Percentiles rank a stretch among this genome's conserved stretches.
phyloP scores from a whole-genome alignment of 2,888 invertebrate species.

The Apeira syringaria region DNA sequence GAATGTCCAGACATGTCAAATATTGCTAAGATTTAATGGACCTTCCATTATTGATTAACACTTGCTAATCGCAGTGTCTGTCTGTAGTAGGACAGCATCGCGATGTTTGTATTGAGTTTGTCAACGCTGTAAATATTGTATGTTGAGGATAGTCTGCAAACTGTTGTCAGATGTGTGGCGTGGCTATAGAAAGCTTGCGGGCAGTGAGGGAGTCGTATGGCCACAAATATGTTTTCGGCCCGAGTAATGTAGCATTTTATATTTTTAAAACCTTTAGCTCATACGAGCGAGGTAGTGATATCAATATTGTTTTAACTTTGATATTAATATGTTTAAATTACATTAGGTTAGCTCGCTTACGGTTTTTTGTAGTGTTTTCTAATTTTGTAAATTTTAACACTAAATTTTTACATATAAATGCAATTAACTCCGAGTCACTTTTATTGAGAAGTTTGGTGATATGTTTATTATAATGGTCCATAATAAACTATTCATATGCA shows the following conservation, averaged over 20 bases:
- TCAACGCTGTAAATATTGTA: conserved; percentile 55
- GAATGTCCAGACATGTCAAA: conserved; percentile 54
- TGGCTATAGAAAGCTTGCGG: conserved; percentile 50
- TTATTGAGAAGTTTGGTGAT: conserved; percentile 54
- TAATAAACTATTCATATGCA: conserved; percentile 37
- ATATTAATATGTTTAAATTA: conserved; percentile 70
- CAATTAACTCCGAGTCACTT: conserved; percentile 65
- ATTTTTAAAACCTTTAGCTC: conserved; percentile 46
- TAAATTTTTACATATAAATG: conserved; percentile 56
- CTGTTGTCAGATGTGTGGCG: conserved; percentile 22
- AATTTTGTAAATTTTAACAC: conserved; percentile 78
- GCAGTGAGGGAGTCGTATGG: conserved; percentile 63
- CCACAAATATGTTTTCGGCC: conserved; percentile 83
- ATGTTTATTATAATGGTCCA: conserved; percentile 58
- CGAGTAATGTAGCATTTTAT: conserved; percentile 71
- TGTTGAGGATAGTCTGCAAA: conserved; percentile 26
- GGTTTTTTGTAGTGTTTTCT: conserved; percentile 75
- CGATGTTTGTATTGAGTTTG: conserved; percentile 35
- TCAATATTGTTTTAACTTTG: conserved; percentile 70
- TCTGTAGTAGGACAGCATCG: conserved; percentile 19
- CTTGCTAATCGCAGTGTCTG: conserved; percentile 30
- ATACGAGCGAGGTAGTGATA: conserved; percentile 62
- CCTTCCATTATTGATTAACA: conserved; percentile 49
- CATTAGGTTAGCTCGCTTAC: conserved; percentile 72
- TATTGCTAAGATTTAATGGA: conserved; percentile 61